Percentiles rank a stretch among this genome's conserved stretches.
Conservation (phyloP, 2,888 invertebrate species). For the Cerastis leucographa region DNA sequence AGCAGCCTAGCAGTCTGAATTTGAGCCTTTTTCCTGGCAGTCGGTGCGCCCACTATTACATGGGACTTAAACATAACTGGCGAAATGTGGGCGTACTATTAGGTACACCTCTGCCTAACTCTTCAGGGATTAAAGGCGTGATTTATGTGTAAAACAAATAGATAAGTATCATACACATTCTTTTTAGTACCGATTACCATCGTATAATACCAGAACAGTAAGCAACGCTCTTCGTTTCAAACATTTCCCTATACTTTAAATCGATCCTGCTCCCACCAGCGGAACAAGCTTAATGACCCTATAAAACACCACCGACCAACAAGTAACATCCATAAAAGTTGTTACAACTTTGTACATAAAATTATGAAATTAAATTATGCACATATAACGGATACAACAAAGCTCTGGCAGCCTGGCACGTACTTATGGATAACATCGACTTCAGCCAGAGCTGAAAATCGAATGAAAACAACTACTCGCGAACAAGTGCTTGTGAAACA, state of each 20-base stretch:
- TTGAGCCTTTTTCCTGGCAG: too few species aligned
- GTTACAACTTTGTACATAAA: conserved; percentile 54
- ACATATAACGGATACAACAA: conserved; percentile 39
- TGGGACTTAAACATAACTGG: too few species aligned
- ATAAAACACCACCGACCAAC: conserved; percentile 50
- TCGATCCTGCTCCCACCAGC: conserved; percentile 16
- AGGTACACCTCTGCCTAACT: too few species aligned
- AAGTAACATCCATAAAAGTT: conserved; percentile 52
- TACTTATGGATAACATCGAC: conserved; percentile 46
- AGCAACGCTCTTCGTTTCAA: neutral
- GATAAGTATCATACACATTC: too few species aligned
- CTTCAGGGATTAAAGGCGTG: too few species aligned
- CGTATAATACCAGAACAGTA: neutral
- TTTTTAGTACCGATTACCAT: neutral
- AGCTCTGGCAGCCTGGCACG: conserved; percentile 4
- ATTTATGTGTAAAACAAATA: too few species aligned
- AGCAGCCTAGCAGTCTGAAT: too few species aligned
- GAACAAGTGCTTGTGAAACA: conserved; percentile 2
- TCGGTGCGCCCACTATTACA: too few species aligned
- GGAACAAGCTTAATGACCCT: conserved; percentile 32
- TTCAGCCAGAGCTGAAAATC: conserved; percentile 35
- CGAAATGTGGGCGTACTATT: too few species aligned
- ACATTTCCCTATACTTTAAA: conserved; percentile 25
- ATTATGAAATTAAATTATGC: conserved; percentile 57
- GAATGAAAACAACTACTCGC: conserved; percentile 37